These are phyloP conservation scores for Perizoma flavofasciatum DNA, from an alignment of 2,888 invertebrate species.

Conservation along the genomic window DNA sequence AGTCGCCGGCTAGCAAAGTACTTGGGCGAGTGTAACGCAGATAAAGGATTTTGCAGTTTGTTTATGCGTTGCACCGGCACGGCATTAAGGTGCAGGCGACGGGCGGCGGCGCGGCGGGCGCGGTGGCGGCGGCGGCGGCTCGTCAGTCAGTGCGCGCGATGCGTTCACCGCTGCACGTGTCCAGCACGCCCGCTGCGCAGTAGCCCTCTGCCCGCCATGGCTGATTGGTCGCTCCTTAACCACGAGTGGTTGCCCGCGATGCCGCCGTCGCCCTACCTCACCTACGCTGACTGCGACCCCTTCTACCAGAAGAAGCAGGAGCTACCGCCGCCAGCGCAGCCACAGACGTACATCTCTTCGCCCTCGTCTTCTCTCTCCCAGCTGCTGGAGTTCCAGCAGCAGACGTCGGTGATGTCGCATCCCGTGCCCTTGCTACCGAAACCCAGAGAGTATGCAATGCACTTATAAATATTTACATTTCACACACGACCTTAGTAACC, in stretches of 20 bases:
- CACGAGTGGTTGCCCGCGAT: conserved; percentile 49
- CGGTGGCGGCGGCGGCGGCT: conserved; percentile 52
- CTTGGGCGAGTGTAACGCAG: conserved; percentile 51
- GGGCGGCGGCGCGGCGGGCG: conserved; percentile 41
- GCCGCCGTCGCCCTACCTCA: conserved; percentile 45
- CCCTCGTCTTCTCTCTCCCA: conserved; percentile 36
- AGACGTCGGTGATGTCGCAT: conserved; percentile 37
- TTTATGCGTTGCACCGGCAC: conserved; percentile 65
- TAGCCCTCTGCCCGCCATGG: conserved; percentile 52
- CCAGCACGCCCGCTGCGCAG: conserved; percentile 50
- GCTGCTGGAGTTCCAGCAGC: conserved; percentile 27
- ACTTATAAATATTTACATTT: conserved; percentile 29
- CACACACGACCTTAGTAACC: conserved; percentile 6
- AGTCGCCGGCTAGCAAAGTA: conserved; percentile 57
- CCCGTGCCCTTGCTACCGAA: conserved; percentile 28
- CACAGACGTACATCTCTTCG: conserved; percentile 28
- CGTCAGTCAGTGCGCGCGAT: conserved; percentile 65
- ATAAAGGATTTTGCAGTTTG: conserved; percentile 76
- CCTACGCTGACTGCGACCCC: conserved; percentile 45
- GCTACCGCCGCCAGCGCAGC: conserved; percentile 32
- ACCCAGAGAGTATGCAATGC: conserved; percentile 45
- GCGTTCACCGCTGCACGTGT: conserved; percentile 65
- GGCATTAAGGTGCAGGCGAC: neutral
- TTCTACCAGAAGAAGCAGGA: conserved; percentile 41
- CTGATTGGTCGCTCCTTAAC: conserved; percentile 57